Conservation (phyloP, 1,140 invertebrate genomes). For the Eriosoma lanigerum region DNA sequence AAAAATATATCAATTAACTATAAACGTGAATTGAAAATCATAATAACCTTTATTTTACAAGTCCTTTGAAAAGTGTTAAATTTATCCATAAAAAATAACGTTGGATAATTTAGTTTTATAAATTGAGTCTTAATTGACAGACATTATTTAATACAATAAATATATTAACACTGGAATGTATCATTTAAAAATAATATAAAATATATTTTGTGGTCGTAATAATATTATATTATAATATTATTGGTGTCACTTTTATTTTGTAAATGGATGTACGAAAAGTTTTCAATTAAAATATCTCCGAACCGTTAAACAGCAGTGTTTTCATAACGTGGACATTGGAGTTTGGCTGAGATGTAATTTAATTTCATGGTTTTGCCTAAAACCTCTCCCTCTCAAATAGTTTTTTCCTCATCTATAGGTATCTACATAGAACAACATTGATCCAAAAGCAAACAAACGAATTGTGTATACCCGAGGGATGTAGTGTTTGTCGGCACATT, state of each 20-base stretch:
- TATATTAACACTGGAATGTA: no score
- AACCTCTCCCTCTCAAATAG: neutral
- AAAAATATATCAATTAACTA: no score
- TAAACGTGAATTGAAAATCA: no score
- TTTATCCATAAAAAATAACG: no score
- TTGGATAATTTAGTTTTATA: no score
- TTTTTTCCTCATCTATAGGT: neutral
- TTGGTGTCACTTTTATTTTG: neutral
- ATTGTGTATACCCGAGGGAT: neutral
- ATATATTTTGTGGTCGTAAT: neutral
- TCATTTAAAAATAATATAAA: neutral
- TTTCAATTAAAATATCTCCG: neutral
- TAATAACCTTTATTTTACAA: no score
- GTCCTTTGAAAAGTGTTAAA: no score
- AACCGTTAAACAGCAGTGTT: constrained; percentile 16
- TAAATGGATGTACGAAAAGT: neutral
- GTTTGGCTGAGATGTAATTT: neutral
- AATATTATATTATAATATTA: no score
- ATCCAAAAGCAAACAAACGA: constrained; percentile 4
- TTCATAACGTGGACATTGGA: neutral
- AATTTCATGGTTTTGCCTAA: neutral
- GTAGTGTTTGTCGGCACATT: neutral
- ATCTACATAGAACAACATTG: constrained; percentile 22
- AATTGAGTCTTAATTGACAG: no score
- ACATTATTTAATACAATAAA: no score